These are phyloP conservation scores for Nomada hirtipes DNA, from an alignment of 2,888 invertebrate species.

Conservation along the genomic window DNA sequence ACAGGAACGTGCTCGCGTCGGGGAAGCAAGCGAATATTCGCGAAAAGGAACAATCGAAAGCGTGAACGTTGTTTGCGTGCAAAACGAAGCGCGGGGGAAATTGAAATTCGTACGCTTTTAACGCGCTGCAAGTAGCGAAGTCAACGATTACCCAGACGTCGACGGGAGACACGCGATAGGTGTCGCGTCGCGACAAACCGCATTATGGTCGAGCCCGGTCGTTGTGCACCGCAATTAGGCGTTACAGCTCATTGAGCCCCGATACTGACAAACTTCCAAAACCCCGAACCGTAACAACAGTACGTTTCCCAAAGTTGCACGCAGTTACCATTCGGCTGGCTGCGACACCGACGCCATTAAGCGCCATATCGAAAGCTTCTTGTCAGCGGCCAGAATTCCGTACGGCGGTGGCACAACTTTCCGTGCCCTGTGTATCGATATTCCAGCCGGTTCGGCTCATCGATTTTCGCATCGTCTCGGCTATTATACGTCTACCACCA, in stretches of 20 bases:
- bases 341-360: slow-evolving; percentile 41
- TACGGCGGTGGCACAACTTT: slow-evolving; percentile 36
- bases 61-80: neutral
- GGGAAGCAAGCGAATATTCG: too few species aligned
- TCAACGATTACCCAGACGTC: slow-evolving; percentile 20
- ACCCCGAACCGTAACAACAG: slow-evolving; percentile 45
- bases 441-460: slow-evolving; percentile 22
- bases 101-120: neutral
- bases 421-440: slow-evolving; percentile 19
- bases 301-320: slow-evolving; percentile 40
- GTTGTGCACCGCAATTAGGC: slow-evolving; percentile 50
- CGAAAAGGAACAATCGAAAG: neutral
- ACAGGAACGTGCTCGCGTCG: too few species aligned
- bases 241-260: slow-evolving; percentile 57
- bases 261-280: slow-evolving; percentile 58
- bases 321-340: slow-evolving; percentile 36
- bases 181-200: slow-evolving; percentile 29
- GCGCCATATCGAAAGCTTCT: slow-evolving; percentile 51
- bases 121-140: slow-evolving; percentile 8
- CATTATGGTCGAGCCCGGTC: slow-evolving; percentile 44
- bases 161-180: slow-evolving; percentile 3
- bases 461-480: slow-evolving; percentile 12
- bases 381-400: slow-evolving; percentile 50
- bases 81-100: neutral
- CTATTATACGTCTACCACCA: slow-evolving; percentile 8